phyloP scores from a whole-genome alignment of 2,888 invertebrate genomes.

The Cataglyphis livida region DNA sequence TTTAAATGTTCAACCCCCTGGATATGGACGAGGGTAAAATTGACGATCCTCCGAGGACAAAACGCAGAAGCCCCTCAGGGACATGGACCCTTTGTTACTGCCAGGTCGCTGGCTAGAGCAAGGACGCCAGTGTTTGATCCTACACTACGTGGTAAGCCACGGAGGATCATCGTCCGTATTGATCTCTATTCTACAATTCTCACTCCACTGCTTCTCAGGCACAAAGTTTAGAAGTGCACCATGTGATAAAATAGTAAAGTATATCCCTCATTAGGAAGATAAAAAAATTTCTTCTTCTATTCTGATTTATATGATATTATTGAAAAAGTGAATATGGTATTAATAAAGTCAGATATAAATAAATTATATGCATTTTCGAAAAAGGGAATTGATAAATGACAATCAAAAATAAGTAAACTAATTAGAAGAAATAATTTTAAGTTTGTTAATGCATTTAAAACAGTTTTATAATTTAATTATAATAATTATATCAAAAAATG shows the following conservation, averaged over 20 bases:
- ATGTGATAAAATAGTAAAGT: conserved; percentile 14
- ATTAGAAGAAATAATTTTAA: not conserved
- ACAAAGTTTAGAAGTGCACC: conserved; percentile 20
- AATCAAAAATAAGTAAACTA: not conserved
- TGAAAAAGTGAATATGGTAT: not conserved
- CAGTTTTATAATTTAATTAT: not conserved
- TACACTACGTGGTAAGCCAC: conserved; percentile 70
- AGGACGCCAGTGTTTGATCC: conserved; percentile 71
- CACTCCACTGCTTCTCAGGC: conserved; percentile 34
- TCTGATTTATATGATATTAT: not conserved
- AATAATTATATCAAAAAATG: not conserved
- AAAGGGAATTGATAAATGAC: not conserved
- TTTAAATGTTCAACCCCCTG: conserved; percentile 72
- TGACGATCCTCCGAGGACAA: conserved; percentile 74
- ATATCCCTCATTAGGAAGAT: not conserved
- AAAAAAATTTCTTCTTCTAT: not conserved
- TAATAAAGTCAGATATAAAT: not conserved
- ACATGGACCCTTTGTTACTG: conserved; percentile 70
- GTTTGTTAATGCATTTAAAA: not conserved
- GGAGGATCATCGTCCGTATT: conserved; percentile 66
- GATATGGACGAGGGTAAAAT: conserved; percentile 70
- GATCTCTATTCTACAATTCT: conserved; percentile 53
- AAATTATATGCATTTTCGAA: not conserved
- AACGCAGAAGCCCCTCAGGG: conserved; percentile 72
- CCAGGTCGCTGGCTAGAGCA: conserved; percentile 68